Evolutionary conservation across 2,113 vertebrate species (phyloP), one percentile per base, ranked within the genome.

Genomic region (Trinectes maculatus): DNA sequence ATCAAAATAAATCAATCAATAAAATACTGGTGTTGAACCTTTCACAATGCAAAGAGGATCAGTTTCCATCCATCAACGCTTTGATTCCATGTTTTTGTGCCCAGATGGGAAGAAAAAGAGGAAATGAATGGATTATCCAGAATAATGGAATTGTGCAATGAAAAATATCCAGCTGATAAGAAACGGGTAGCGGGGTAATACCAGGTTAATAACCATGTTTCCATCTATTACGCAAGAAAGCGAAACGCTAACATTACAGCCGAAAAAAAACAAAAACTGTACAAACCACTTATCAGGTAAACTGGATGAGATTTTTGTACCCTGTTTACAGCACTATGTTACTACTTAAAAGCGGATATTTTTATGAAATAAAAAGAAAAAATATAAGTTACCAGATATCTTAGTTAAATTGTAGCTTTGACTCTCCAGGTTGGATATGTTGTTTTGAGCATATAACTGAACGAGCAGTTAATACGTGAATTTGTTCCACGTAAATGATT

Each of bases 201-300:
- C n/a, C n/a, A n/a, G n/a, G n/a, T n/a, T n/a, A n/a, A n/a, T n/a
- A n/a, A n/a, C n/a, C n/a, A n/a, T n/a, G n/a, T n/a, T n/a, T n/a
- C n/a, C n/a, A n/a, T n/a, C n/a, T n/a, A n/a, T n/a, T n/a, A n/a
- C n/a, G n/a, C n/a, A n/a, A n/a, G n/a, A n/a, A n/a, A n/a, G n/a
- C n/a, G n/a, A n/a, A n/a, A n/a, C n/a, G n/a, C n/a, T n/a, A n/a
- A n/a, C n/a, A n/a, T n/a, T n/a, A n/a, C n/a, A n/a, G n/a, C n/a
- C n/a, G n/a, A n/a, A n/a, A n/a, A n/a, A n/a, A n/a, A n/a, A n/a
- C n/a, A n/a, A n/a, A n/a, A n/a, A n/a, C 1, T 54, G 54, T 42
- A 55, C 51, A 51, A 71, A 58, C 34, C 40, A 58, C 48, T 39
- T 52, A 79, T 84, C 81, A 86, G 80, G 73, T 84, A 80, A 64